Evolutionary conservation across 2,113 vertebrate species (phyloP).

Genomic region (Rissa tridactyla): DNA sequence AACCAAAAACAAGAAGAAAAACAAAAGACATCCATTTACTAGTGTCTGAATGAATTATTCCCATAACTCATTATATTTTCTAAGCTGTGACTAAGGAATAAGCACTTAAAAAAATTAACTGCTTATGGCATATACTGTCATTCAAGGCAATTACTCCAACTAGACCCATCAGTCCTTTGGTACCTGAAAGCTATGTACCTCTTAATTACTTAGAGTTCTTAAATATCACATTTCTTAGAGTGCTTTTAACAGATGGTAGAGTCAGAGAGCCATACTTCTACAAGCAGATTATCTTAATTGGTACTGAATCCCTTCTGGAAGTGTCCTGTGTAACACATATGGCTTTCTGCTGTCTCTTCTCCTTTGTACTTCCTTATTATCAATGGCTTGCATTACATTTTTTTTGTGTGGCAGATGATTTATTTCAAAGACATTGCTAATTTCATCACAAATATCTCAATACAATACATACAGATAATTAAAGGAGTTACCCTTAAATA

Average conservation of each 20-base stretch:
- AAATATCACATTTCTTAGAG: neutral
- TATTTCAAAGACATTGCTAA: neutral
- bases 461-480: neutral
- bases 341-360: neutral
- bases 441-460: neutral
- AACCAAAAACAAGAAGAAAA: neutral
- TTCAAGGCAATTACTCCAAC: neutral
- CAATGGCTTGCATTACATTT: neutral
- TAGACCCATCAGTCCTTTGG: neutral
- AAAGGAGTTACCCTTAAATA: slow-evolving; percentile 86
- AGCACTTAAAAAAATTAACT: slow-evolving; percentile 31
- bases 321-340: neutral
- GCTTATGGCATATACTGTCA: neutral
- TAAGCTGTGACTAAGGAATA: neutral
- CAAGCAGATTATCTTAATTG: neutral
- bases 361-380: neutral
- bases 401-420: neutral
- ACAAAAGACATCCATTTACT: neutral
- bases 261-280: neutral
- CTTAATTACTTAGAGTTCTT: neutral
- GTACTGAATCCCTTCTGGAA: neutral
- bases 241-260: neutral
- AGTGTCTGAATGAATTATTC: neutral
- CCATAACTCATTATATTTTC: neutral
- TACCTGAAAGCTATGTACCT: neutral